Percentiles rank a stretch among this genome's conserved stretches.
phyloP scores from a whole-genome alignment of 1,140 invertebrate species.

The Caenorhabditis latens region DNA sequence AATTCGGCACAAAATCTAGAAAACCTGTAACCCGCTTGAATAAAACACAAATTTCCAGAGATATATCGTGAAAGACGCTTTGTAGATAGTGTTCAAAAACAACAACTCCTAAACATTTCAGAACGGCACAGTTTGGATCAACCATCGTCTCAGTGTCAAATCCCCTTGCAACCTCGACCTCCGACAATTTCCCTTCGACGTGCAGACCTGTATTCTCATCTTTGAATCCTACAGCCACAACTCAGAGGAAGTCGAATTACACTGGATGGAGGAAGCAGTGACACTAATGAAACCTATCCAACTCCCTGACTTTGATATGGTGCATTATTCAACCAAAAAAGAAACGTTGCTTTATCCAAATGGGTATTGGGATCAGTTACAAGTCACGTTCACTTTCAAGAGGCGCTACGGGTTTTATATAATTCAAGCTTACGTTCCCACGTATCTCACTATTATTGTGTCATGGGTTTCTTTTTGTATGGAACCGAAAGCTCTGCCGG shows the following conservation, averaged over 20 bases:
- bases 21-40: too few relatives aligned
- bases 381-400: slow-evolving; percentile 75
- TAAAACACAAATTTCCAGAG: too few relatives aligned
- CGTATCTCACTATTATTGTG: slow-evolving; percentile 75
- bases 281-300: slow-evolving; percentile 76
- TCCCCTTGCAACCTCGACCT: slow-evolving; percentile 75
- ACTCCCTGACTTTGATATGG: slow-evolving; percentile 76
- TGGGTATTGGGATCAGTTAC: slow-evolving; percentile 74
- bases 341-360: slow-evolving; percentile 69
- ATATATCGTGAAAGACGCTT: too few relatives aligned
- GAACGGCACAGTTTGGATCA: slow-evolving; percentile 77
- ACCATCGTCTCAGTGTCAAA: slow-evolving; percentile 76
- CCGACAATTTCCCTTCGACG: slow-evolving; percentile 76
- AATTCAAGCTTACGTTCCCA: slow-evolving; percentile 76
- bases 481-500: slow-evolving; percentile 77
- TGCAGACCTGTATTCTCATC: slow-evolving; percentile 73
- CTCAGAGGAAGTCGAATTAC: slow-evolving; percentile 71
- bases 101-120: slow-evolving; percentile 64
- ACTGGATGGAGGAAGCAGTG: slow-evolving; percentile 76
- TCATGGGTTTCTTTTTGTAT: slow-evolving; percentile 77
- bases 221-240: slow-evolving; percentile 77
- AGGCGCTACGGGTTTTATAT: slow-evolving; percentile 78
- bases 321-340: slow-evolving; percentile 72
- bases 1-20: too few relatives aligned
- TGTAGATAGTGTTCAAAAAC: too few relatives aligned